A percentile compares a stretch with the other conserved stretches of the same genome.
Evolutionary conservation across 2,888 invertebrate species (phyloP).

Genomic region (Phalera bucephala): DNA sequence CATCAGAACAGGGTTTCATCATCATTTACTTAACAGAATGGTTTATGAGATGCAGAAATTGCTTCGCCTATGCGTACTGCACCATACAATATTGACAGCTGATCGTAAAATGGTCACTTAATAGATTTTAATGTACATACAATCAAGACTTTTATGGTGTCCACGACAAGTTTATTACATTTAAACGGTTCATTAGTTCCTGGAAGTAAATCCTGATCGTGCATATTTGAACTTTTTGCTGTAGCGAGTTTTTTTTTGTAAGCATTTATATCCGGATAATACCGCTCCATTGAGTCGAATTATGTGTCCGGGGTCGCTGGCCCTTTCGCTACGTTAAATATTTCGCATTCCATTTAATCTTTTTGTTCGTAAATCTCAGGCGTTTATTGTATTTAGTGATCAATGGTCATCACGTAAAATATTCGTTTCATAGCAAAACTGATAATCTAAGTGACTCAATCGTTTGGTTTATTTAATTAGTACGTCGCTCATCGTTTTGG

Average conservation of each 20-base stretch:
- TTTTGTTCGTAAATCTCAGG: neutral
- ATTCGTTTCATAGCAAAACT: slow-evolving; percentile 3
- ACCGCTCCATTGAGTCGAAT: slow-evolving; percentile 33
- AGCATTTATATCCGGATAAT: slow-evolving; percentile 35
- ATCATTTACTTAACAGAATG: slow-evolving; percentile 42
- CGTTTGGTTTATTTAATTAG: slow-evolving; percentile 25
- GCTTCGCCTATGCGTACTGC: neutral
- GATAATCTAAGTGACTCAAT: neutral
- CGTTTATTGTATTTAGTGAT: slow-evolving; percentile 24
- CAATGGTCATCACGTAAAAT: slow-evolving; percentile 14
- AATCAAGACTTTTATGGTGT: neutral
- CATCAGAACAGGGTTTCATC: too few relatives aligned
- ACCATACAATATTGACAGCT: slow-evolving; percentile 11
- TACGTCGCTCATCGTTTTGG: slow-evolving; percentile 51
- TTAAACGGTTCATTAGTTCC: slow-evolving; percentile 15
- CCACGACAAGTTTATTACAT: slow-evolving; percentile 14
- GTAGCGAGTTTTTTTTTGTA: slow-evolving; percentile 5
- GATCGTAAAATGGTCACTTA: slow-evolving; percentile 6
- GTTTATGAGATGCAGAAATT: slow-evolving; percentile 27
- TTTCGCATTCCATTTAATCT: neutral
- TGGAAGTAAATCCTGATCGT: slow-evolving; percentile 20
- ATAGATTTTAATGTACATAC: too few relatives aligned
- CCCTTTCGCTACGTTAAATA: slow-evolving; percentile 28
- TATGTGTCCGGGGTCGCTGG: slow-evolving; percentile 51
- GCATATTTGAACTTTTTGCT: slow-evolving; percentile 5